A percentile compares a stretch with the other conserved stretches of the same genome.
phyloP scores from a whole-genome alignment of 2,113 vertebrate genomes.

The Coregonus clupeaformis region DNA sequence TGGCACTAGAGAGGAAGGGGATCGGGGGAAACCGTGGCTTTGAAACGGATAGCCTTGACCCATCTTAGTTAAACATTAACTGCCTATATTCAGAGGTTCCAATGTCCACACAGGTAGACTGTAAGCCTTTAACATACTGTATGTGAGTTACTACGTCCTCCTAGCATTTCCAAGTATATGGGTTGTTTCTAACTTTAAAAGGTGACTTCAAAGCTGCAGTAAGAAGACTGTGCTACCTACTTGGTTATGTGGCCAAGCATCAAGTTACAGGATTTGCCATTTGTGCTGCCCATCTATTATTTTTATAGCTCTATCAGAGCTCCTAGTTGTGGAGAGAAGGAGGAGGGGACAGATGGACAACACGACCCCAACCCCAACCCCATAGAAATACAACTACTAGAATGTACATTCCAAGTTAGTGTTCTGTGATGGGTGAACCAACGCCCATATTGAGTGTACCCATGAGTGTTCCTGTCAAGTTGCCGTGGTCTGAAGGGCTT shows the following conservation, averaged over 20 bases:
- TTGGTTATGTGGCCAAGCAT: conserved; percentile 13
- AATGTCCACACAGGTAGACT: conserved; percentile 11
- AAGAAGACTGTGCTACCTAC: neutral
- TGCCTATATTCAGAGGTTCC: conserved; percentile 10
- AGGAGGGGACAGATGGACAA: neutral
- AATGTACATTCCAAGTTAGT: too few relatives aligned
- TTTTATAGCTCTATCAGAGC: conserved; percentile 1
- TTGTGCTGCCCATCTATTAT: conserved; percentile 6
- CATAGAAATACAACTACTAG: too few relatives aligned
- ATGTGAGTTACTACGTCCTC: too few relatives aligned
- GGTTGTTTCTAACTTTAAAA: too few relatives aligned
- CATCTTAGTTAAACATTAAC: conserved; percentile 4
- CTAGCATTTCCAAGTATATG: too few relatives aligned
- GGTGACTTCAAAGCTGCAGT: conserved; percentile 11
- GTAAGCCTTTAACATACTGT: too few relatives aligned
- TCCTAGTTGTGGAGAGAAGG: neutral
- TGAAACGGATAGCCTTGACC: conserved; percentile 20
- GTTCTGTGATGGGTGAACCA: too few relatives aligned
- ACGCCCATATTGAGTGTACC: too few relatives aligned
- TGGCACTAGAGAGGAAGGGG: neutral
- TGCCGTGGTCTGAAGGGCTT: too few relatives aligned
- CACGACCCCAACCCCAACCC: neutral
- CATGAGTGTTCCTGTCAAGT: too few relatives aligned
- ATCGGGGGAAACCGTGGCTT: neutral
- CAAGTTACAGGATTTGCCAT: conserved; percentile 48